Percentiles rank a stretch among this genome's conserved stretches.
phyloP scores from a whole-genome alignment of 2,797 vertebrate species.

The Leptatherina wallacei region DNA sequence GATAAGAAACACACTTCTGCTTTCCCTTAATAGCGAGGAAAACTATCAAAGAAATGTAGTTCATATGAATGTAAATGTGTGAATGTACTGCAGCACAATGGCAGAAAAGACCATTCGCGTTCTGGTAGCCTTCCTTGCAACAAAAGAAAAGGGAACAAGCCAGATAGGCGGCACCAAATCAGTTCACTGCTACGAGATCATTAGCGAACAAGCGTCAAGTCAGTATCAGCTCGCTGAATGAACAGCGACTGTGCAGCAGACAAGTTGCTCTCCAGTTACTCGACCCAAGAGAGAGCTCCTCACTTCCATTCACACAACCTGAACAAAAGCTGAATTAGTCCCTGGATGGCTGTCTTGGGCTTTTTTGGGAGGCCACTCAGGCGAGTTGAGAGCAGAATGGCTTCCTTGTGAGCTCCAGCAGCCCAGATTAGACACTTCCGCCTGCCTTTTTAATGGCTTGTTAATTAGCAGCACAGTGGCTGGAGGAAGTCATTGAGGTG shows the following conservation, averaged over 20 bases:
- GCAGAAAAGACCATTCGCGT: not conserved
- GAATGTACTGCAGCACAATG: not conserved
- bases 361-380: constrained; percentile 34
- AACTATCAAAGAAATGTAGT: not conserved
- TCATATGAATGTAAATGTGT: not conserved
- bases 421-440: constrained; percentile 47
- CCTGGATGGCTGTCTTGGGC: constrained; percentile 48
- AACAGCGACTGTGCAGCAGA: constrained; percentile 50
- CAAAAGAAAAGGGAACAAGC: constrained; percentile 18
- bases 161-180: constrained; percentile 45
- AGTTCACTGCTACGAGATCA: constrained; percentile 58
- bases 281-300: constrained; percentile 47
- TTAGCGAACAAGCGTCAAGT: constrained; percentile 55
- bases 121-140: not conserved
- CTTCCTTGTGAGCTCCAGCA: constrained; percentile 51
- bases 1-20: too few species aligned
- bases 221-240: constrained; percentile 52
- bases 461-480: constrained; percentile 60
- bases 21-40: not conserved
- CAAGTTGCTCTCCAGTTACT: constrained; percentile 48
- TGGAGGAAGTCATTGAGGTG: constrained; percentile 53
- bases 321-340: constrained; percentile 68
- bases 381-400: constrained; percentile 39
- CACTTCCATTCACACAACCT: constrained; percentile 58
- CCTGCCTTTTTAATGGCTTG: constrained; percentile 36